These are phyloP conservation scores for Erebia epiphron DNA, from an alignment of 2,888 invertebrate species.

Conservation along the genomic window DNA sequence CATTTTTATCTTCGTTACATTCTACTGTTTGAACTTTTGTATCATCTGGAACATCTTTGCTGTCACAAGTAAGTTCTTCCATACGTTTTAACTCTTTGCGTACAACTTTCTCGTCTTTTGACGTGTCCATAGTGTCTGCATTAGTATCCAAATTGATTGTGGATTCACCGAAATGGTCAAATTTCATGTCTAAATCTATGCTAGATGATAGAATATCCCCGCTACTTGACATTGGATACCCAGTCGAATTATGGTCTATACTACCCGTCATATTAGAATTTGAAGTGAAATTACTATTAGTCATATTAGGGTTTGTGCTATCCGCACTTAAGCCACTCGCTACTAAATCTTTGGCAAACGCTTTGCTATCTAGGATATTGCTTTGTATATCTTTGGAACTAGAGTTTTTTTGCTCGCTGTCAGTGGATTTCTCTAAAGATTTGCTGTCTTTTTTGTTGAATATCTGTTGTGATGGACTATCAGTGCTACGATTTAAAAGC, in stretches of 20 bases:
- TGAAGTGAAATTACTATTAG: constrained; percentile 71
- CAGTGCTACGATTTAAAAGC: constrained; percentile 64
- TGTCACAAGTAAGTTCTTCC: constrained; percentile 50
- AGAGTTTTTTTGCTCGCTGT: constrained; percentile 72
- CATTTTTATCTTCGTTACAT: constrained; percentile 41
- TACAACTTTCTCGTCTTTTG: constrained; percentile 42
- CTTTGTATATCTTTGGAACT: constrained; percentile 72
- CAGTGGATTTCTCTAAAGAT: constrained; percentile 63
- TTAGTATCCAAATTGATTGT: constrained; percentile 59
- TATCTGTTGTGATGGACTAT: constrained; percentile 59
- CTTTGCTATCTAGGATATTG: constrained; percentile 67
- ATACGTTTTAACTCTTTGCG: constrained; percentile 51
- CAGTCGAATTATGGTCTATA: constrained; percentile 66
- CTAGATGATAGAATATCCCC: constrained; percentile 68
- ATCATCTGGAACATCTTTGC: constrained; percentile 46
- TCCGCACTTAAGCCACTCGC: constrained; percentile 67
- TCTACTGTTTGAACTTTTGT: constrained; percentile 41
- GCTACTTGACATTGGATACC: constrained; percentile 74
- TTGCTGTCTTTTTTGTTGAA: constrained; percentile 67
- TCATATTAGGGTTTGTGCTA: constrained; percentile 73
- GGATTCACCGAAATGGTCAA: constrained; percentile 84
- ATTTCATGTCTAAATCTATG: constrained; percentile 83
- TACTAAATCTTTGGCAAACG: constrained; percentile 58
- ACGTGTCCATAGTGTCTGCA: constrained; percentile 44
- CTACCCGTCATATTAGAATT: constrained; percentile 75